A percentile compares a stretch with the other conserved stretches of the same genome.
These are phyloP conservation scores for Orthonychiurus folsomi DNA, from an alignment of 2,888 invertebrate species.

Conservation along the genomic window DNA sequence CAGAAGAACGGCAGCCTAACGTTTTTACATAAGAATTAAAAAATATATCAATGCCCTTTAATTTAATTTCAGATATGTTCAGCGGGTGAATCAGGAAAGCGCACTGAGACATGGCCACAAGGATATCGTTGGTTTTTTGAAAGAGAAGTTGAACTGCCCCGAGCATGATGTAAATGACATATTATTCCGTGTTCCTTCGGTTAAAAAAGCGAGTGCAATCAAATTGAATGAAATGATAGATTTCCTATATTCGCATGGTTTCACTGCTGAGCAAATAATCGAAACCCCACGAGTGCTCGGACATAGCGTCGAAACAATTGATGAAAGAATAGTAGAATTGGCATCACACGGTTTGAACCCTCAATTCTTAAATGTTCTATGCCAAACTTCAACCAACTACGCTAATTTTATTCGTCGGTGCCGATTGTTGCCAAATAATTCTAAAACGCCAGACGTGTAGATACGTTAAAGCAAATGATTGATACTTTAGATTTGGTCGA, in stretches of 20 bases:
- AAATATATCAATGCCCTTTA: too few species aligned
- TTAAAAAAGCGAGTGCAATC: constrained; percentile 17
- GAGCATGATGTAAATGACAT: constrained; percentile 5
- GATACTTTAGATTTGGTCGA: too few species aligned
- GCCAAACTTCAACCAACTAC: constrained; percentile 19
- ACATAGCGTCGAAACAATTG: constrained; percentile 21
- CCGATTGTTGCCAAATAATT: neutral
- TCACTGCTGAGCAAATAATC: constrained; percentile 15
- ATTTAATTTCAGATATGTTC: constrained; percentile 12
- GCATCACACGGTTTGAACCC: neutral
- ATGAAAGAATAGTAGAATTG: constrained; percentile 17
- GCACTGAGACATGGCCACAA: constrained; percentile 14
- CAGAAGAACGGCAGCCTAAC: neutral
- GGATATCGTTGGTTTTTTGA: constrained; percentile 19
- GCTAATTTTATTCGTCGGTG: constrained; percentile 13
- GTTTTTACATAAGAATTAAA: too few species aligned
- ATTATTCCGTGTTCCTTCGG: constrained; percentile 16
- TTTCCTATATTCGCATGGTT: constrained; percentile 19
- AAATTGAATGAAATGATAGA: constrained; percentile 27
- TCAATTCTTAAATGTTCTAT: constrained; percentile 11
- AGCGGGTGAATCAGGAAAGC: constrained; percentile 7
- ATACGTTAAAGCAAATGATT: too few species aligned
- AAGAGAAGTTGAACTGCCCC: constrained; percentile 15
- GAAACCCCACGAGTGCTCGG: constrained; percentile 23
- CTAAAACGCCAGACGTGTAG: neutral